Base-by-base conservation (phyloP, 2,113 vertebrate genomes). In the Sylvilagus bachmani region DNA sequence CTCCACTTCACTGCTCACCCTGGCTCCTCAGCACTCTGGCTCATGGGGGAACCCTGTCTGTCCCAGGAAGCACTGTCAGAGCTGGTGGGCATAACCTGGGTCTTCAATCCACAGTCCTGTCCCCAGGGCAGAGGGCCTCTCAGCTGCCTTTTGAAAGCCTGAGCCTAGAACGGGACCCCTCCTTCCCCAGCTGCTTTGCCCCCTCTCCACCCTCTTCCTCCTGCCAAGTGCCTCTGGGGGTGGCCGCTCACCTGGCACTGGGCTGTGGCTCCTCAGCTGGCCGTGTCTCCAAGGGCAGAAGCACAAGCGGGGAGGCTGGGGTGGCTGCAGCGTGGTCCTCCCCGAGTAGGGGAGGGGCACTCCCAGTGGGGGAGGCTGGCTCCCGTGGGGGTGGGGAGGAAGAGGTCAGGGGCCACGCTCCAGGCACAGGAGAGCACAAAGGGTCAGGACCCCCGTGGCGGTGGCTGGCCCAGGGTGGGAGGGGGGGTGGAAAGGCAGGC, bases 201-300 rank as follows among this genome's bases (percentile, higher is more conserved):
- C 71, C 62, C 16, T 62, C 31, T 70, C 82, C 2, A 7, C 53
- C 81, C 1, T 66, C 75, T 87, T 91, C 95, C 97, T 96, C 96
- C 0, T 53, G 22, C 29, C 36, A 38, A 82, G 69, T 44, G 31
- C 31, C 31, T 86, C 69, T 61, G 25, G 29, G 31, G 86, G 66
- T 33, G 66, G 79, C 61, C 71, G 96, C 99, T 99, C 99, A 99
- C 99, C 99, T 99, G 99, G 91, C 98, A 44, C 66, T 97, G 97
- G 97, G 98, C 98, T 95, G 98, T 97, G 96, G 97, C 98, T 98
- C 97, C 98, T 98, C 98, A 98, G 98, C 98, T 96, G 98, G 98
- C 97, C 98, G 99, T 98, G 98, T 99, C 99, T 99, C 99, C 99
- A 98, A 98, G 98, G 99, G 99, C 98, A 99, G 98, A 99, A 99